These are phyloP conservation scores for Semnornis frantzii DNA, from an alignment of 2,113 vertebrate species.

Conservation along the genomic window DNA sequence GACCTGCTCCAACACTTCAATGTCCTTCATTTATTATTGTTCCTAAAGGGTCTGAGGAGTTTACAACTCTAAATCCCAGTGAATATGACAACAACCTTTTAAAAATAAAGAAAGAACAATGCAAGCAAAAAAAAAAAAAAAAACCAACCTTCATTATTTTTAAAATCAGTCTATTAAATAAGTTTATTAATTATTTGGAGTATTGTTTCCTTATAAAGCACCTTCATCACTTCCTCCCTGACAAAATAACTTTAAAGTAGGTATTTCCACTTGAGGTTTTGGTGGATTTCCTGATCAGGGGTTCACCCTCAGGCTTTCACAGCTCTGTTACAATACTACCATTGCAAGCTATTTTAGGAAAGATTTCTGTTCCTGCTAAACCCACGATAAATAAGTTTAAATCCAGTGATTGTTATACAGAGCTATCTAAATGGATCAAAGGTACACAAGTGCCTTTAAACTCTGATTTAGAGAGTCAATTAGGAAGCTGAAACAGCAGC, in stretches of 20 bases:
- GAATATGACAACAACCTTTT: not conserved
- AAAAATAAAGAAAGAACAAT: not conserved
- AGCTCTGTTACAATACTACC: not conserved
- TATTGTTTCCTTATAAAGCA: not conserved
- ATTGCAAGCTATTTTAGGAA: not conserved
- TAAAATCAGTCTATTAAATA: not conserved
- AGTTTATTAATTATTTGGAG: not conserved
- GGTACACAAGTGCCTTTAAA: not conserved
- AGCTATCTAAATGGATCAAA: not conserved
- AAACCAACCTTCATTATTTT: not conserved
- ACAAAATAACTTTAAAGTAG: not conserved
- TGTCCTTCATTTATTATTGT: not conserved
- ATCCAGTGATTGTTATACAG: not conserved
- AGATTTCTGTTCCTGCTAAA: not conserved
- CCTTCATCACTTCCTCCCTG: not conserved
- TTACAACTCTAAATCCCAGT: not conserved
- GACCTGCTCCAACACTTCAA: too few species aligned
- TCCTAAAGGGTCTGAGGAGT: not conserved
- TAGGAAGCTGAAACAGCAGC: not conserved
- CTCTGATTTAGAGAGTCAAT: not conserved
- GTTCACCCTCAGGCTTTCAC: not conserved
- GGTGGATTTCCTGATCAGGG: constrained; percentile 36
- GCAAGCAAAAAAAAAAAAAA: not conserved
- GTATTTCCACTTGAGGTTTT: constrained; percentile 56
- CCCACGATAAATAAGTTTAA: not conserved